A percentile compares a stretch with the other conserved stretches of the same genome.
phyloP scores from a whole-genome alignment of 2,113 vertebrate genomes.

The Gavialis gangeticus region DNA sequence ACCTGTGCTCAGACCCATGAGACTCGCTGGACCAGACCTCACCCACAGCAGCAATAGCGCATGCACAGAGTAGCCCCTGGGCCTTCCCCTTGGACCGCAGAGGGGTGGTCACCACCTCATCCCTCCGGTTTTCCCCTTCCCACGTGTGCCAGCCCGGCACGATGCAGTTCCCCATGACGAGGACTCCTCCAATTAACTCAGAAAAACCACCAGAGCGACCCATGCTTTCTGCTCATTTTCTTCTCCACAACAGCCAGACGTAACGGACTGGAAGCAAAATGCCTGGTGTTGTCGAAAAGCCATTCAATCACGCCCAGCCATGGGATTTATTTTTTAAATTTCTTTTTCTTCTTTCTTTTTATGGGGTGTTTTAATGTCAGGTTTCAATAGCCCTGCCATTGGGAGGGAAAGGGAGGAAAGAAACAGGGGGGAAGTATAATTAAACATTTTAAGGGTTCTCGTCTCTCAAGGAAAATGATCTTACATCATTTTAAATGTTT shows the following conservation, averaged over 20 bases:
- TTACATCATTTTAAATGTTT: slow-evolving; percentile 60
- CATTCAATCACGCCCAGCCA: not conserved
- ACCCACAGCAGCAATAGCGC: accelerated
- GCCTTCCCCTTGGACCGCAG: not conserved
- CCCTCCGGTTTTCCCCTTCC: not conserved
- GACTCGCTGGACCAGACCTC: not conserved
- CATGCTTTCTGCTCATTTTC: not conserved
- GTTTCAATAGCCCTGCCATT: slow-evolving; percentile 40
- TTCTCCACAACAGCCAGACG: not conserved
- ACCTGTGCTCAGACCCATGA: accelerated
- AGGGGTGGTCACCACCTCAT: not conserved
- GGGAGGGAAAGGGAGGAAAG: slow-evolving; percentile 21
- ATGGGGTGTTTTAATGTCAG: slow-evolving; percentile 43
- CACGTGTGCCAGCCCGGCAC: too few relatives aligned
- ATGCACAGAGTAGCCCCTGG: accelerated
- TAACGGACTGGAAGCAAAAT: not conserved
- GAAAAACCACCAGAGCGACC: not conserved
- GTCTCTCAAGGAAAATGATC: slow-evolving; percentile 44
- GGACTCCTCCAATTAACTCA: not conserved
- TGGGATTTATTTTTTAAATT: not conserved
- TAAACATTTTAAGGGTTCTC: slow-evolving; percentile 57
- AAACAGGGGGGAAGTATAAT: slow-evolving; percentile 50
- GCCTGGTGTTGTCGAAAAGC: slow-evolving; percentile 7
- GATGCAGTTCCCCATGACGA: too few relatives aligned
- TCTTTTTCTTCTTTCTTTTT: slow-evolving; percentile 48